Evolutionary conservation across 1,140 invertebrate species (phyloP).

Genomic region (Drosophila persimilis): DNA sequence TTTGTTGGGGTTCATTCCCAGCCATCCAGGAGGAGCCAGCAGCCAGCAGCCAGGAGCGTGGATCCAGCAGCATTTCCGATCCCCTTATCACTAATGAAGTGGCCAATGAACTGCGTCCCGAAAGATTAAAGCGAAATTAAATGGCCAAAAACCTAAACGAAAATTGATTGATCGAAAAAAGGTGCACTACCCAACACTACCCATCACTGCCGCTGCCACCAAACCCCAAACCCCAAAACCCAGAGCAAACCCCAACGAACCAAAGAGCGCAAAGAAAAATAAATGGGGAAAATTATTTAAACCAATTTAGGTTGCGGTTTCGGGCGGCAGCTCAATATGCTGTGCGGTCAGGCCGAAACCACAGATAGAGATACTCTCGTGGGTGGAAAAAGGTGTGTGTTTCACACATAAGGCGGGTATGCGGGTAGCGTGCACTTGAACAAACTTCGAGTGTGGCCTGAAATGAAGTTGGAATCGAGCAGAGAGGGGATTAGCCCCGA

Average conservation of each 20-base stretch:
- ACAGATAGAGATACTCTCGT: background rate
- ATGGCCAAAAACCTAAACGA: constrained; percentile 45
- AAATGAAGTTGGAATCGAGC: background rate
- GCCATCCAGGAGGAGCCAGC: background rate
- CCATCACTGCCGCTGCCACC: too few species aligned
- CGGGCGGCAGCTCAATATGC: constrained; percentile 19
- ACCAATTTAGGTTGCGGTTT: constrained; percentile 41
- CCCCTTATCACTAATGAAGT: constrained; percentile 78
- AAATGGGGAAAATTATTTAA: constrained; percentile 52
- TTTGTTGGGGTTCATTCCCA: constrained; percentile 30
- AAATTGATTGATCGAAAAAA: constrained; percentile 78
- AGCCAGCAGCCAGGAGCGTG: too few species aligned
- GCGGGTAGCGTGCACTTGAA: too few species aligned
- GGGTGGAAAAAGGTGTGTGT: background rate
- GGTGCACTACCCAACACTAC: constrained; percentile 29
- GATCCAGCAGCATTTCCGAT: constrained; percentile 33
- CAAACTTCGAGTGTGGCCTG: background rate
- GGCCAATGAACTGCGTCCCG: constrained; percentile 76
- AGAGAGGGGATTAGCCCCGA: background rate
- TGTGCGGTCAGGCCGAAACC: constrained; percentile 16
- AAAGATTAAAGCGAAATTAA: constrained; percentile 80
- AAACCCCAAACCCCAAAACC: background rate
- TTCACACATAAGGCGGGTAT: background rate
- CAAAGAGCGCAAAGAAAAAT: constrained; percentile 18
- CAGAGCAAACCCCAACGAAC: constrained; percentile 8